Conservation (phyloP, 2,888 invertebrate genomes). For the Atrina japonica region DNA sequence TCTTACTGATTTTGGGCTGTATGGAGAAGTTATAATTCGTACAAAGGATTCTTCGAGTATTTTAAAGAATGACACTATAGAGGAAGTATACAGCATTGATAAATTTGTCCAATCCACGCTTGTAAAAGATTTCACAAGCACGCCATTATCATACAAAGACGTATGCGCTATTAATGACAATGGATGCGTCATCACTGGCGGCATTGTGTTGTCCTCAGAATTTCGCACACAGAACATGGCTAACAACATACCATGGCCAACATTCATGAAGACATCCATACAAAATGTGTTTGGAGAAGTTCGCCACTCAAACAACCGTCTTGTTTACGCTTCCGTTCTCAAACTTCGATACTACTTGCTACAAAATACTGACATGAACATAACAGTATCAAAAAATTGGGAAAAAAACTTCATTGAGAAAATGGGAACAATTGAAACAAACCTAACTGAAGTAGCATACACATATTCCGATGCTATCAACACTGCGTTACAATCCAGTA, state of each 20-base stretch:
- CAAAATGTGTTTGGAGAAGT: constrained; percentile 18
- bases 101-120: not conserved
- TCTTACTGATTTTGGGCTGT: not conserved
- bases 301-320: not conserved
- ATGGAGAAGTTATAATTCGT: constrained; percentile 7
- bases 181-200: too few species aligned
- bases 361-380: not conserved
- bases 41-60: constrained; percentile 23
- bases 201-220: too few species aligned
- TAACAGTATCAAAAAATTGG: constrained; percentile 31
- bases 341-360: constrained; percentile 17
- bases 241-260: constrained; percentile 14
- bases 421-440: constrained; percentile 22
- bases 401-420: constrained; percentile 26
- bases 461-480: constrained; percentile 42
- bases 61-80: not conserved
- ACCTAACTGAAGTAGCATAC: constrained; percentile 34
- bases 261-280: not conserved
- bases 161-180: too few species aligned
- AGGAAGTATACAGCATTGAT: constrained; percentile 11
- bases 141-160: too few species aligned
- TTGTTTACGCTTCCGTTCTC: constrained; percentile 9
- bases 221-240: too few species aligned
- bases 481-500: constrained; percentile 43
- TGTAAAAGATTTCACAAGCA: too few species aligned